Conservation (phyloP, 2,113 vertebrate species). For the Felis catus region DNA sequence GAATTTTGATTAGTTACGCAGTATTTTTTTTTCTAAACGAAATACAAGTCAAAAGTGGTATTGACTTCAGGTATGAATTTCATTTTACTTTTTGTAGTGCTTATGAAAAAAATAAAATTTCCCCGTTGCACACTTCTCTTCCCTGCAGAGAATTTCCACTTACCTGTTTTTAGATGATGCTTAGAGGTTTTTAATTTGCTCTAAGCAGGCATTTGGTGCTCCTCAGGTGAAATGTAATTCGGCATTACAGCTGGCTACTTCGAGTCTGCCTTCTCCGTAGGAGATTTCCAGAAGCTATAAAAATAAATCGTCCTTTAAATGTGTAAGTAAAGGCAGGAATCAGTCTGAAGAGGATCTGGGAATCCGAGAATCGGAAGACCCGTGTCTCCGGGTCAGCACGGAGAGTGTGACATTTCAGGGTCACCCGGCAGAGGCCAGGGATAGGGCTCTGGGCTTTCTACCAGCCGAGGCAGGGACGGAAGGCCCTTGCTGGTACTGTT, state of each 20-base stretch:
- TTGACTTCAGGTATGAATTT: not conserved
- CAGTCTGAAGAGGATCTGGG: not conserved
- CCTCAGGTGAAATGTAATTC: not conserved
- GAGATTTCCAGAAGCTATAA: not conserved
- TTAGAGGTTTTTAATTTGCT: not conserved
- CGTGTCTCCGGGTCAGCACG: no score
- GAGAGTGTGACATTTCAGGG: accelerated
- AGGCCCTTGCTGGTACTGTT: not conserved
- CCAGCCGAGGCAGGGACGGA: accelerated
- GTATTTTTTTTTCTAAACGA: not conserved
- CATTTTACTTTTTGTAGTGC: not conserved
- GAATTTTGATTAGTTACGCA: not conserved
- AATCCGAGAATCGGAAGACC: no score
- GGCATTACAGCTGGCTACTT: not conserved
- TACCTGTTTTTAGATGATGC: not conserved
- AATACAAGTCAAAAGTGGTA: not conserved
- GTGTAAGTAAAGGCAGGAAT: not conserved
- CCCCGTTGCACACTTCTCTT: not conserved
- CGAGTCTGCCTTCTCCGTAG: not conserved
- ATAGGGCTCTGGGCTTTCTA: no score
- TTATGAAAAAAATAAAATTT: not conserved
- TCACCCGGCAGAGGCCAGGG: accelerated
- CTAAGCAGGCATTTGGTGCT: not conserved
- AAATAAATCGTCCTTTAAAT: not conserved
- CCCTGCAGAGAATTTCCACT: not conserved